Conservation (phyloP, 2,113 vertebrate species). For the Rhegmatorhina hoffmannsi region DNA sequence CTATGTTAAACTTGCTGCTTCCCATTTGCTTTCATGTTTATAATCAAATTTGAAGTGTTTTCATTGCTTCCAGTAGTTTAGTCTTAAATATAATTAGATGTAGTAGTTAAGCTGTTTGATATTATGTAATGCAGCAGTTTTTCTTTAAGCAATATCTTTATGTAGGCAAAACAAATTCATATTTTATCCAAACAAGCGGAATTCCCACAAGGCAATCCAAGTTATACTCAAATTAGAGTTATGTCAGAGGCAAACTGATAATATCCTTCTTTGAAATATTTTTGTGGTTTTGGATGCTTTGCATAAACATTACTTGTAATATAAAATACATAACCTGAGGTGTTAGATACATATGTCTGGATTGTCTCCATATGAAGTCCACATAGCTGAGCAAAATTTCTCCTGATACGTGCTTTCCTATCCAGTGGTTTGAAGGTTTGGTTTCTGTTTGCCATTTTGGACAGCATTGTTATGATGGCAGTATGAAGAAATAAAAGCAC, state of each 20-base stretch:
- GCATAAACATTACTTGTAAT: neutral
- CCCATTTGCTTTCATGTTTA: neutral
- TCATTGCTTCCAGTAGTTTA: conserved; percentile 20
- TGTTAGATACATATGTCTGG: neutral
- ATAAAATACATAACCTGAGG: neutral
- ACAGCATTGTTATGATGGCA: neutral
- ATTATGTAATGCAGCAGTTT: conserved; percentile 9
- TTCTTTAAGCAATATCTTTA: conserved; percentile 20
- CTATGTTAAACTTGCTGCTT: neutral
- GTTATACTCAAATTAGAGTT: conserved; percentile 24
- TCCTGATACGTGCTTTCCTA: neutral
- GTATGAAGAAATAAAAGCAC: neutral
- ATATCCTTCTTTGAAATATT: conserved; percentile 6
- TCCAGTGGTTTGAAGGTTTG: neutral
- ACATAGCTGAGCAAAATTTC: neutral
- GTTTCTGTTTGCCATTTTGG: neutral
- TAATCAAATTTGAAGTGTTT: conserved; percentile 8
- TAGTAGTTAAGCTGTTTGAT: conserved; percentile 33
- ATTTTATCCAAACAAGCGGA: conserved; percentile 45
- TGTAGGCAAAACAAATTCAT: neutral
- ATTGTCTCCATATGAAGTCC: neutral
- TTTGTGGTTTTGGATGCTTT: neutral
- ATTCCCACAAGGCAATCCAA: conserved; percentile 35
- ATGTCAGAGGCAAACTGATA: neutral
- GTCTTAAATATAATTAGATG: conserved; percentile 31